Percentiles rank a stretch among this genome's conserved stretches.
phyloP scores from a whole-genome alignment of 2,888 invertebrate genomes.

The Stegophylla sp. region DNA sequence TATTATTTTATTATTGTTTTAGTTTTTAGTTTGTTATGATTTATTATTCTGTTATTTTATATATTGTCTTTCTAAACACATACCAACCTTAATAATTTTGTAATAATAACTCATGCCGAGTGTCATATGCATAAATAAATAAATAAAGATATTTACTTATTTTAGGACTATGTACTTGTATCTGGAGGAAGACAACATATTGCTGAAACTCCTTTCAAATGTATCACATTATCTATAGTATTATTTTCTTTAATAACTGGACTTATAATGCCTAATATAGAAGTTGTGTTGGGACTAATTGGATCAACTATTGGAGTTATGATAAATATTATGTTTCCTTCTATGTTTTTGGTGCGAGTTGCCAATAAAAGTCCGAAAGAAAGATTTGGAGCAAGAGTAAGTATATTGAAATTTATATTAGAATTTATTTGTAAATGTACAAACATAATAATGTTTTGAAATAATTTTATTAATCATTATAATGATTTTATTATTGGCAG shows the following conservation, averaged over 20 bases:
- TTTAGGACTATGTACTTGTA: slow-evolving; percentile 69
- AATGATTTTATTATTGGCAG: slow-evolving; percentile 68
- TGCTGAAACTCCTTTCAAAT: slow-evolving; percentile 82
- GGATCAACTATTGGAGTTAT: slow-evolving; percentile 95
- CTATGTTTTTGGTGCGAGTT: slow-evolving; percentile 84
- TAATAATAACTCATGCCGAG: too few species aligned
- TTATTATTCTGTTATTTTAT: too few species aligned
- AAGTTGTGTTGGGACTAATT: slow-evolving; percentile 89
- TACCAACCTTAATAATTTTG: too few species aligned
- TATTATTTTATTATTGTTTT: too few species aligned
- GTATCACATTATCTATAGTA: slow-evolving; percentile 82
- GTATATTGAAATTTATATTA: slow-evolving; percentile 49
- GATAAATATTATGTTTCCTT: slow-evolving; percentile 91
- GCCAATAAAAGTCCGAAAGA: slow-evolving; percentile 86
- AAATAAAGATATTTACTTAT: slow-evolving; percentile 34
- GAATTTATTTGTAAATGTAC: not conserved
- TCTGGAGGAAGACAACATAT: slow-evolving; percentile 70
- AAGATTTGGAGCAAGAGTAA: slow-evolving; percentile 80
- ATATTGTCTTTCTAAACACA: too few species aligned
- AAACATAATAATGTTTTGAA: slow-evolving; percentile 16
- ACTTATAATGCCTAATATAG: slow-evolving; percentile 89
- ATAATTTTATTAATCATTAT: slow-evolving; percentile 24
- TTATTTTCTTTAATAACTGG: slow-evolving; percentile 78
- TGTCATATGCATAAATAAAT: too few species aligned
- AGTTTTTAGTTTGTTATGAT: too few species aligned